Percentiles rank a stretch among this genome's conserved stretches.
Conservation (phyloP, 2,113 vertebrate species). For the Microcebus ravelobensis region DNA sequence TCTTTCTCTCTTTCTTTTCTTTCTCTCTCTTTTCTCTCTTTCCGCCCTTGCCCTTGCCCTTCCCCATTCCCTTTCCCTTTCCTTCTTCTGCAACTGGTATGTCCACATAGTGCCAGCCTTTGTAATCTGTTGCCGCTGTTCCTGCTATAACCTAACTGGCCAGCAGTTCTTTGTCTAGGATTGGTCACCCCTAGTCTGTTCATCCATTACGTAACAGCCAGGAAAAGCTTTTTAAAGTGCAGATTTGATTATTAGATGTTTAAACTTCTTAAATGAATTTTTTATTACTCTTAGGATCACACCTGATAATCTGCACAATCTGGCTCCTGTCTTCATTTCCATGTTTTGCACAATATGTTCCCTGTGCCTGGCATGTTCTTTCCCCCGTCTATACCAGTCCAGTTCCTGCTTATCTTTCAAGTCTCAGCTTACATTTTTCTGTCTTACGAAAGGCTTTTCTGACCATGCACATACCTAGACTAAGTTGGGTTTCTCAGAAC, state of each 20-base stretch:
- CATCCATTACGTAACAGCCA: background rate
- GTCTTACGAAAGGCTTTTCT: slow-evolving; percentile 27
- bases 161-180: background rate
- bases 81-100: background rate
- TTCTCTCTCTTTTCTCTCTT: no score
- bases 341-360: background rate
- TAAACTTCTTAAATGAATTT: slow-evolving; percentile 13
- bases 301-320: background rate
- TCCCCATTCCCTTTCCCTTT: background rate
- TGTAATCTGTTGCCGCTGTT: slow-evolving; percentile 9
- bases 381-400: background rate
- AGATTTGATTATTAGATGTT: slow-evolving; percentile 24
- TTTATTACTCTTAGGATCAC: background rate
- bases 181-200: background rate
- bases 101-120: background rate
- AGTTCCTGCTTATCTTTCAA: background rate
- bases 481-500: background rate
- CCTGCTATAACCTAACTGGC: background rate
- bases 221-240: slow-evolving; percentile 19
- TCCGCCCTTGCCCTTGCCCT: no score
- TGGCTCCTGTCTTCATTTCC: background rate
- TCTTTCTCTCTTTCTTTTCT: no score
- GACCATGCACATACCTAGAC: background rate
- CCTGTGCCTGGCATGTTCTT: background rate
- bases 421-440: slow-evolving; percentile 10